Evolutionary conservation across 1,140 invertebrate species (phyloP).

Genomic region (Camponotus pennsylvanicus): DNA sequence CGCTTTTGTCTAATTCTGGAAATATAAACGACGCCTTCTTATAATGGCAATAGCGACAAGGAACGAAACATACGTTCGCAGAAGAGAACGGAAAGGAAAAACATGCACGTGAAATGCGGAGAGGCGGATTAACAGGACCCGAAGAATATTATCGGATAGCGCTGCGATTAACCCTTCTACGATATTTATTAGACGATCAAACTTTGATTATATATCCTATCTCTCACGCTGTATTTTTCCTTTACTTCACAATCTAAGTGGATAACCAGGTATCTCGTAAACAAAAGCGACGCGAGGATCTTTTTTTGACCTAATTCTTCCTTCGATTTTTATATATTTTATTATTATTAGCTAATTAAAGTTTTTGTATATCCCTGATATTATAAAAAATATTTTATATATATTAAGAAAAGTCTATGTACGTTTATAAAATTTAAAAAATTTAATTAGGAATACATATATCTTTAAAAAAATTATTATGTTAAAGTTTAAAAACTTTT

Average conservation of each 20-base stretch:
- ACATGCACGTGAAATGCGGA: no score
- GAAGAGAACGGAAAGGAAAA: not conserved
- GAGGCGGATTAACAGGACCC: slow-evolving; percentile 67
- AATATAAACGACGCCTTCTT: not conserved
- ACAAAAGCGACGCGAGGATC: slow-evolving; percentile 26
- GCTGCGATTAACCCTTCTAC: slow-evolving; percentile 62
- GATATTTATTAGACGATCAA: slow-evolving; percentile 78
- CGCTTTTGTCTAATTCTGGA: not conserved
- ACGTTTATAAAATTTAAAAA: not conserved
- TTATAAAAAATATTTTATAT: no score
- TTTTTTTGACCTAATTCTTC: not conserved
- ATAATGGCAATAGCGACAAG: no score
- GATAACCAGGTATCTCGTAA: slow-evolving; percentile 63
- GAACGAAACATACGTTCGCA: not conserved
- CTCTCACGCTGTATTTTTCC: slow-evolving; percentile 40
- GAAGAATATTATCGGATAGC: slow-evolving; percentile 77
- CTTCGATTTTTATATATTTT: not conserved
- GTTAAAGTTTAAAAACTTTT: no score
- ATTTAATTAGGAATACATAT: not conserved
- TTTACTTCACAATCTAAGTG: slow-evolving; percentile 4
- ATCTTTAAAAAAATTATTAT: no score
- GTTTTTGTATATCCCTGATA: no score
- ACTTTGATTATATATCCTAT: slow-evolving; percentile 65
- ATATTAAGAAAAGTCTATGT: no score
- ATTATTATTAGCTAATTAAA: not conserved